Evolutionary conservation across 2,888 invertebrate genomes (phyloP).

Genomic region (Ormyrus labotus): DNA sequence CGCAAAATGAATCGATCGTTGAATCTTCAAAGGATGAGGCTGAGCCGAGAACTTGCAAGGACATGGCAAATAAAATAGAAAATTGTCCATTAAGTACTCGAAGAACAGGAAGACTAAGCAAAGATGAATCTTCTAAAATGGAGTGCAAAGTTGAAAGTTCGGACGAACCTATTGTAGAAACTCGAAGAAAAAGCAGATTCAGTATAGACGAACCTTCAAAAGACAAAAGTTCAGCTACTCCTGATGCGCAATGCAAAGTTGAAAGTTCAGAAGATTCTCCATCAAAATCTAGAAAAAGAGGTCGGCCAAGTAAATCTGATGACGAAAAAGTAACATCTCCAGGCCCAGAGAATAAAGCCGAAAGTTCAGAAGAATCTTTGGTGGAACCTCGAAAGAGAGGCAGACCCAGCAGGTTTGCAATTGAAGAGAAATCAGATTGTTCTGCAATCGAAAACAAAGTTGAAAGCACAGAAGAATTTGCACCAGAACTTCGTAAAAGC

Average conservation of each 20-base stretch:
- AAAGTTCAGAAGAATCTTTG: background rate
- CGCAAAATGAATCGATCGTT: too few species aligned
- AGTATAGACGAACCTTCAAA: conserved; percentile 10
- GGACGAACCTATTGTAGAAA: background rate
- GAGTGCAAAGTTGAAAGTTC: conserved; percentile 17
- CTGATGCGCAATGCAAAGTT: conserved; percentile 4
- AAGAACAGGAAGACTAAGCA: conserved; percentile 42
- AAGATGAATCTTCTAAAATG: background rate
- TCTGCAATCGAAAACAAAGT: background rate
- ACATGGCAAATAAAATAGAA: background rate
- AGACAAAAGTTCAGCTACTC: conserved; percentile 19
- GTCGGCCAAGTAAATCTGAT: conserved; percentile 28
- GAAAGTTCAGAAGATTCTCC: conserved; percentile 7
- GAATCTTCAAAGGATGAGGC: too few species aligned
- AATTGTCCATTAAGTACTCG: conserved; percentile 14
- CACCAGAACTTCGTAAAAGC: too few species aligned
- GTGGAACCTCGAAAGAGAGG: conserved; percentile 4
- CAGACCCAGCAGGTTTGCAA: conserved; percentile 7
- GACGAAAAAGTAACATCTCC: conserved; percentile 4
- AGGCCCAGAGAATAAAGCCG: conserved; percentile 5
- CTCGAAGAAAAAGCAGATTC: conserved; percentile 56
- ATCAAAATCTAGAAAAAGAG: conserved; percentile 56
- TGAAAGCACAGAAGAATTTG: too few species aligned
- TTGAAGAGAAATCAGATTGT: conserved; percentile 13
- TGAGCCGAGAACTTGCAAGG: too few species aligned